Base-by-base conservation (phyloP, 2,797 vertebrate species). In the Myiotriccus ornatus region DNA sequence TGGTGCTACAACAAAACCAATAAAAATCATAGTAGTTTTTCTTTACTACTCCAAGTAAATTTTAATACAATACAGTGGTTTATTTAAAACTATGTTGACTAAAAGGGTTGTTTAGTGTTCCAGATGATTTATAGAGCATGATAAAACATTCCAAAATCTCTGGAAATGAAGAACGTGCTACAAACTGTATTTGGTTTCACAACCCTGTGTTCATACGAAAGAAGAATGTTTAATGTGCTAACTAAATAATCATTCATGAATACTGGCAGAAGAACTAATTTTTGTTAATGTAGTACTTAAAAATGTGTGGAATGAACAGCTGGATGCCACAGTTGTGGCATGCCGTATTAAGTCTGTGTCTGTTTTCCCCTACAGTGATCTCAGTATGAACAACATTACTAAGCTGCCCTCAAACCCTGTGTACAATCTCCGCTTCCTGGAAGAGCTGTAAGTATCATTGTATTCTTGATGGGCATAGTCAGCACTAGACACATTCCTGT, bases 341-440 rank as follows among this genome's bases (percentile, higher is more conserved):
- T 68, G 34, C 91, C 14, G 2, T 94, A 62, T 96, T 98, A 97
- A 97, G 92, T 76, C 46, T 82, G 89, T 97, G 57, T 98, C 76
- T 97, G 64, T 97, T 87, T 98, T 84, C 93, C 53, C 97, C 97
- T 96, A 73, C 98, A 99, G 99, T 47, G 99, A 99, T 96, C 98
- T 99, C 96, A 99, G 99, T 91, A 99, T 99, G 99, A 99, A 99
- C 97, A 99, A 99, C 97, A 98, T 99, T 93, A 99, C 98, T 57
- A 97, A 97, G 95, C 95, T 99, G 96, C 95, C 98, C 95, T 97
- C 95, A 43, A 98, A 97, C 84, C 97, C 97, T 41, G 97, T 99
- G 92, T 97, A 98, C 96, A 98, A 97, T 83, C 98, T 99, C 69
- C 98, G 98, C 97, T 99, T 99, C 97, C 98, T 99, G 90, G 99